Evolutionary conservation across 2,797 vertebrate species (phyloP).

Genomic region (Pseudochromis fuscus): DNA sequence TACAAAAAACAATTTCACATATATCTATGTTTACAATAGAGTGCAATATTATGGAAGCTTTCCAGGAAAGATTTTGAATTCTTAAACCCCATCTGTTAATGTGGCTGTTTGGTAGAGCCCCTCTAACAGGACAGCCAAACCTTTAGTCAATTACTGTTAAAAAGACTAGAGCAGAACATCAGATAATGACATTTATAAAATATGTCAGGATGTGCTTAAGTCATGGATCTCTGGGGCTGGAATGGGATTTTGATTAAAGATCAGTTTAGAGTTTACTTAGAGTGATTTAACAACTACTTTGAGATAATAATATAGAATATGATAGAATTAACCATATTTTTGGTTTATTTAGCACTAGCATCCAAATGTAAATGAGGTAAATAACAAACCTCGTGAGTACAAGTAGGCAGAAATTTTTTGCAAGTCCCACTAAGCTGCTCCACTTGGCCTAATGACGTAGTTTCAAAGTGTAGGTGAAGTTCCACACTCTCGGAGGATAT

Average conservation of each 20-base stretch:
- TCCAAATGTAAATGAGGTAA: background rate
- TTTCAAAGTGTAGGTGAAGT: slow-evolving; percentile 69
- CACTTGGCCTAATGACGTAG: slow-evolving; percentile 57
- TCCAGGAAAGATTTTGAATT: too few relatives aligned
- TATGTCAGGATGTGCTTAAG: too few relatives aligned
- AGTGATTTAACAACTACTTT: background rate
- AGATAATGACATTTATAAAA: background rate
- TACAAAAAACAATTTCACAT: background rate
- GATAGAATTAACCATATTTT: background rate
- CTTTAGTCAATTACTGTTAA: background rate
- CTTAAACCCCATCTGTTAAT: too few relatives aligned
- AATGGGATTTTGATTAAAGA: background rate
- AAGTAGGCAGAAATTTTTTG: background rate
- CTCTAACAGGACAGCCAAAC: background rate
- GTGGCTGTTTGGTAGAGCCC: too few relatives aligned
- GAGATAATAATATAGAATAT: too few relatives aligned
- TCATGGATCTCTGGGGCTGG: rapidly evolving
- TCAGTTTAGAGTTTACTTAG: background rate
- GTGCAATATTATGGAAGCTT: background rate
- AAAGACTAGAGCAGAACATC: background rate
- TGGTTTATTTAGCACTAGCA: background rate
- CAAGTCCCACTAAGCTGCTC: slow-evolving; percentile 45
- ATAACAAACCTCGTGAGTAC: background rate
- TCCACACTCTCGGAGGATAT: slow-evolving; percentile 47
- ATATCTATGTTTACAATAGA: background rate